Evolutionary conservation across 1,140 invertebrate genomes (phyloP).

Genomic region (Platyscapa corneri): DNA sequence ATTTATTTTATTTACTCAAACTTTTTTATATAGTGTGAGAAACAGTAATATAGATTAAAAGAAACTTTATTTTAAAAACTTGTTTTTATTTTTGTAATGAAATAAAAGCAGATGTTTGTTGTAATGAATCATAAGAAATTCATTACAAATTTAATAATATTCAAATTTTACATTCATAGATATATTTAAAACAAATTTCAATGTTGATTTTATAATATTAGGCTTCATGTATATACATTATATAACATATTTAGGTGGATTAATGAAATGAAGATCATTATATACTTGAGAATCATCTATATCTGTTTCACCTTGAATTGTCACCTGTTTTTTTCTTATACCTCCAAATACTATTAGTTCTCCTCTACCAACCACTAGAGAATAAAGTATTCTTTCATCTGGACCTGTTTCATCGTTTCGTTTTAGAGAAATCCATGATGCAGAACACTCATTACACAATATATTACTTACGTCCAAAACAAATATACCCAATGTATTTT

Average conservation of each 20-base stretch:
- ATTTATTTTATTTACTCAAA: too few species aligned
- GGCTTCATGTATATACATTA: constrained; percentile 66
- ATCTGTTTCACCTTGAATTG: constrained; percentile 69
- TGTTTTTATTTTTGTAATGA: constrained; percentile 3
- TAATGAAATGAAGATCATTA: constrained; percentile 87
- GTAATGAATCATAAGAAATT: not conserved
- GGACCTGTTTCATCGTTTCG: constrained; percentile 80
- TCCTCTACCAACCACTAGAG: constrained; percentile 89
- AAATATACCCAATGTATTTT: constrained; percentile 85
- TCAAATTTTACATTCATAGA: constrained; percentile 3
- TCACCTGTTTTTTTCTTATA: constrained; percentile 83
- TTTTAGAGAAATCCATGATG: constrained; percentile 86
- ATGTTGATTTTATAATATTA: not conserved
- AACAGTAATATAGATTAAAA: constrained; percentile 35
- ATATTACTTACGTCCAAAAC: constrained; percentile 89
- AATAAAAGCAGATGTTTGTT: not conserved
- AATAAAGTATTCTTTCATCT: constrained; percentile 92
- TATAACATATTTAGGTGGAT: constrained; percentile 82
- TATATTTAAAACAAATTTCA: not conserved
- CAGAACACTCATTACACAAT: constrained; percentile 78
- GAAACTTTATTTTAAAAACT: constrained; percentile 12
- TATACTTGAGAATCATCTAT: constrained; percentile 78
- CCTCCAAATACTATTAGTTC: constrained; percentile 97
- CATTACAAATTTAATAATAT: not conserved
- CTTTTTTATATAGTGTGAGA: too few species aligned